These are phyloP conservation scores for Dunckerocampus dactyliophorus DNA, from an alignment of 2,113 vertebrate species.

Conservation along the genomic window DNA sequence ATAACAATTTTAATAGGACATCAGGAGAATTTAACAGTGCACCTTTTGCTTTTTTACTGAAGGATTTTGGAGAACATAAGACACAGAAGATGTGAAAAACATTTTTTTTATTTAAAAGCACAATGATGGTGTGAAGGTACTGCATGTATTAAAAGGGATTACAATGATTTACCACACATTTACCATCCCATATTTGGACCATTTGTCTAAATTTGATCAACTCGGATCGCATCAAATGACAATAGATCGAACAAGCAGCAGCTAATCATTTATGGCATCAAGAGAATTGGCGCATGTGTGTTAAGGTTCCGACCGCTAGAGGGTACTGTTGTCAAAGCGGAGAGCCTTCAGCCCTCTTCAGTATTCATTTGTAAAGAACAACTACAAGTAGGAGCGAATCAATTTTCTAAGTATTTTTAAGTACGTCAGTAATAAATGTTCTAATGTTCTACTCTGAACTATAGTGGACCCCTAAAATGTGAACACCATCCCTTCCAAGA, in stretches of 20 bases:
- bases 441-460: no score
- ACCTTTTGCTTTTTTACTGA: not conserved
- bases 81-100: not conserved
- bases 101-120: no score
- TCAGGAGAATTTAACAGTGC: constrained; percentile 3
- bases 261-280: not conserved
- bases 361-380: not conserved
- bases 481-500: no score
- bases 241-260: not conserved
- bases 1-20: not conserved
- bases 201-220: not conserved
- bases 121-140: not conserved
- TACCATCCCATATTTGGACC: not conserved
- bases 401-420: not conserved
- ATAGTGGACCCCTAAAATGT: no score
- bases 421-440: no score
- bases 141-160: not conserved
- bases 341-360: not conserved
- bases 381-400: not conserved
- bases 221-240: not conserved
- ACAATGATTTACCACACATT: no score
- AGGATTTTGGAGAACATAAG: not conserved
- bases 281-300: no score
- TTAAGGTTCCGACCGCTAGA: constrained; percentile 47
- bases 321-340: constrained; percentile 48